Conservation (phyloP, 2,113 vertebrate species). For the Columba janthina region DNA sequence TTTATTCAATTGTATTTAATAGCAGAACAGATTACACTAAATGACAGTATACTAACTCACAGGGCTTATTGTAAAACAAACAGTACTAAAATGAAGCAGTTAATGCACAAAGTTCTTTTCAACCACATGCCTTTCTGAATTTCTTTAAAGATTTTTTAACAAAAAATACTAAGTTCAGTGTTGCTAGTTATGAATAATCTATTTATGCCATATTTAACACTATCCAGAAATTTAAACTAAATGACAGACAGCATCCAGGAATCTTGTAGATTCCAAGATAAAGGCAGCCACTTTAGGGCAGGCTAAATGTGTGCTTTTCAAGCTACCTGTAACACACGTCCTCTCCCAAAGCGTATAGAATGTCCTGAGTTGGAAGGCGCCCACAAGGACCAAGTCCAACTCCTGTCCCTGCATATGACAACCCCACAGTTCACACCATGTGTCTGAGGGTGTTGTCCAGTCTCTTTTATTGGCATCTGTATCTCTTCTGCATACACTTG, state of each 20-base stretch:
- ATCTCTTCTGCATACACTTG: neutral
- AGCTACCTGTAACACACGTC: neutral
- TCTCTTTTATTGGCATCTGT: neutral
- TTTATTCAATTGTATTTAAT: conserved; percentile 7
- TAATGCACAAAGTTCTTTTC: conserved; percentile 2
- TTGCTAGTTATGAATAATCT: neutral
- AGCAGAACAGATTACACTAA: neutral
- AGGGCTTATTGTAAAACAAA: conserved; percentile 33
- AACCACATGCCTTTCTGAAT: neutral
- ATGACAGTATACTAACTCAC: conserved; percentile 14
- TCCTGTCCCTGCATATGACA: too few relatives aligned
- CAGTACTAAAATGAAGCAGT: conserved; percentile 34
- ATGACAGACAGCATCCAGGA: neutral
- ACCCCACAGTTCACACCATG: too few relatives aligned
- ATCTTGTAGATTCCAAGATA: neutral
- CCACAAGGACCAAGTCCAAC: too few relatives aligned
- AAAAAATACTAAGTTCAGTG: neutral
- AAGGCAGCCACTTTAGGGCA: neutral
- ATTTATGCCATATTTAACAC: neutral
- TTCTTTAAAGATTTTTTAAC: neutral
- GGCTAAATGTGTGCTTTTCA: neutral
- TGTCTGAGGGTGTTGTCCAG: too few relatives aligned
- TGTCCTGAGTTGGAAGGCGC: too few relatives aligned
- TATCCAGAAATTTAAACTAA: neutral
- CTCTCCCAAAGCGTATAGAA: neutral